phyloP scores from a whole-genome alignment of 2,797 vertebrate genomes.

The Urocyon cinereoargenteus region DNA sequence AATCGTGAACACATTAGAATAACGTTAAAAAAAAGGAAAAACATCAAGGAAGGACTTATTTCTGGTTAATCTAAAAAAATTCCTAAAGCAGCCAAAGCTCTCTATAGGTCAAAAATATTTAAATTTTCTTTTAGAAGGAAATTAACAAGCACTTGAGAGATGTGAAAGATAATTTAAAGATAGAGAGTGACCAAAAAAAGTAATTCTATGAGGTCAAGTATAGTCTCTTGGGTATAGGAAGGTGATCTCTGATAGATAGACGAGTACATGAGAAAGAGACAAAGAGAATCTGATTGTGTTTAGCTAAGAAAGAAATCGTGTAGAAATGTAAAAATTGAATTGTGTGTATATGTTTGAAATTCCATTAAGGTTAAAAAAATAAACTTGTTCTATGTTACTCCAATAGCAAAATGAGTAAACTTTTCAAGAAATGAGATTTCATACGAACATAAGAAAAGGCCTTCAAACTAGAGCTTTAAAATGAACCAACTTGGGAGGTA shows the following conservation, averaged over 20 bases:
- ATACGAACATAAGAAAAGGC: background rate
- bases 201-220: background rate
- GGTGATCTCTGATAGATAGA: constrained; percentile 7
- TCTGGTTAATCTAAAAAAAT: constrained; percentile 14
- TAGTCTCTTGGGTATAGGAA: background rate
- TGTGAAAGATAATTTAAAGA: background rate
- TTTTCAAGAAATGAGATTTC: constrained; percentile 52
- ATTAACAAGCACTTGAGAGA: constrained; percentile 3
- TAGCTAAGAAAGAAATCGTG: background rate
- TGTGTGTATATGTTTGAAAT: constrained; percentile 7
- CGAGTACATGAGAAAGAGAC: background rate
- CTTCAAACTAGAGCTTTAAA: background rate
- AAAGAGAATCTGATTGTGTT: background rate
- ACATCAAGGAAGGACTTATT: background rate
- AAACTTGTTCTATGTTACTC: background rate
- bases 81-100: background rate
- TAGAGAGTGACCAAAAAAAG: background rate
- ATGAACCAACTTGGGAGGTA: background rate
- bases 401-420: background rate
- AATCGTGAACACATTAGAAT: background rate
- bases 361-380: background rate
- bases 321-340: background rate
- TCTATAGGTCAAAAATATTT: constrained; percentile 52
- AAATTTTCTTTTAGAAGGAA: constrained; percentile 42
- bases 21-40: background rate